These are phyloP conservation scores for Diplogasteroides magnus DNA, from an alignment of 1,140 invertebrate genomes.

Conservation along the genomic window DNA sequence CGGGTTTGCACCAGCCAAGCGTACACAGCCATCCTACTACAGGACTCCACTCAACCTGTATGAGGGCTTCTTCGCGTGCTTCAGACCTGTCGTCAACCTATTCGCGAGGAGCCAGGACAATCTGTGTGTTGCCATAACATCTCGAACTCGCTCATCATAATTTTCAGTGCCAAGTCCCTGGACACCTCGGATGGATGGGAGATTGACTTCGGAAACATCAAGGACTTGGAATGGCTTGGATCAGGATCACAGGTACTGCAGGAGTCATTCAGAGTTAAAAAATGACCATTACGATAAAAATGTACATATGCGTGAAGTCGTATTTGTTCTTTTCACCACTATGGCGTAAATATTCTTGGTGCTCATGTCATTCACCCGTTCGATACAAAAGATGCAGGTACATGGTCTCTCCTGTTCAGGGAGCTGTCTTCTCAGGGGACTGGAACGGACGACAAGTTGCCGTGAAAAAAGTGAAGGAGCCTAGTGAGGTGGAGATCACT, in stretches of 20 bases:
- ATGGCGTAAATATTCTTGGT: too few relatives aligned
- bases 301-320: too few relatives aligned
- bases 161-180: conserved; percentile 1
- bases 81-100: conserved; percentile 1
- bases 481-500: conserved; percentile 87
- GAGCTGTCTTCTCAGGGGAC: conserved; percentile 85
- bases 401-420: too few relatives aligned
- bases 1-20: too few relatives aligned
- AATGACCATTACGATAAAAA: too few relatives aligned
- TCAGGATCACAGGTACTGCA: conserved; percentile 78
- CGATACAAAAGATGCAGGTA: too few relatives aligned
- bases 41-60: background rate
- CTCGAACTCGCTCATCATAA: background rate
- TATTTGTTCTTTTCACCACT: too few relatives aligned
- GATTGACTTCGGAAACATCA: conserved; percentile 22
- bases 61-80: conserved; percentile 4
- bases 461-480: conserved; percentile 86
- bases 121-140: conserved; percentile 1
- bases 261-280: too few relatives aligned
- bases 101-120: conserved; percentile 6
- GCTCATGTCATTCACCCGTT: too few relatives aligned
- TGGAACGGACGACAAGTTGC: conserved; percentile 74
- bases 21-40: background rate
- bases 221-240: conserved; percentile 69
- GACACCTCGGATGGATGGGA: conserved; percentile 20